These are phyloP conservation scores for Lithophane ornitopus DNA, from an alignment of 2,888 invertebrate species.

Conservation along the genomic window DNA sequence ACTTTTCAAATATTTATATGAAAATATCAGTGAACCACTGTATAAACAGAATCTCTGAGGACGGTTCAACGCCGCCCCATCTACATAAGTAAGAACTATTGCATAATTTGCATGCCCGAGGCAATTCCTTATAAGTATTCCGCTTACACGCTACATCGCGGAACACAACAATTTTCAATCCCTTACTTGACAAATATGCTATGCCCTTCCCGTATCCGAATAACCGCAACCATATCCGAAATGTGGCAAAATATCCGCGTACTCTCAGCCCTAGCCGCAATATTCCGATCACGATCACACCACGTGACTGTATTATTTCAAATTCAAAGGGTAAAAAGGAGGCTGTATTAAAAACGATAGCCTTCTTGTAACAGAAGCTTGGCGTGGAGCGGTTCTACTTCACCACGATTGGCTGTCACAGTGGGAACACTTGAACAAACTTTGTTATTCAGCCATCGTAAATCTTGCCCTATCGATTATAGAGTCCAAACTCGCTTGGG, in stretches of 20 bases:
- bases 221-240: slow-evolving; percentile 45
- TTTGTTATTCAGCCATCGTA: slow-evolving; percentile 31
- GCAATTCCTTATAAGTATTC: slow-evolving; percentile 29
- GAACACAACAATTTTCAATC: slow-evolving; percentile 39
- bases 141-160: slow-evolving; percentile 6
- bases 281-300: slow-evolving; percentile 80
- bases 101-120: slow-evolving; percentile 6
- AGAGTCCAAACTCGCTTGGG: slow-evolving; percentile 47
- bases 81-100: slow-evolving; percentile 28
- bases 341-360: slow-evolving; percentile 83
- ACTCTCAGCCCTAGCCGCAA: slow-evolving; percentile 50
- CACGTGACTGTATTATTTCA: slow-evolving; percentile 86
- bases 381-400: slow-evolving; percentile 64
- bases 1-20: not conserved
- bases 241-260: slow-evolving; percentile 50
- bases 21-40: not conserved
- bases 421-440: slow-evolving; percentile 63
- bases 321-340: slow-evolving; percentile 86
- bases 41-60: slow-evolving; percentile 13
- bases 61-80: slow-evolving; percentile 15
- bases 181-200: slow-evolving; percentile 47
- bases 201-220: slow-evolving; percentile 47
- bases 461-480: slow-evolving; percentile 17
- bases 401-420: slow-evolving; percentile 71
- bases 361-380: slow-evolving; percentile 71